These are phyloP conservation scores for Isotomurus palustris DNA, from an alignment of 2,888 invertebrate genomes.

Conservation along the genomic window DNA sequence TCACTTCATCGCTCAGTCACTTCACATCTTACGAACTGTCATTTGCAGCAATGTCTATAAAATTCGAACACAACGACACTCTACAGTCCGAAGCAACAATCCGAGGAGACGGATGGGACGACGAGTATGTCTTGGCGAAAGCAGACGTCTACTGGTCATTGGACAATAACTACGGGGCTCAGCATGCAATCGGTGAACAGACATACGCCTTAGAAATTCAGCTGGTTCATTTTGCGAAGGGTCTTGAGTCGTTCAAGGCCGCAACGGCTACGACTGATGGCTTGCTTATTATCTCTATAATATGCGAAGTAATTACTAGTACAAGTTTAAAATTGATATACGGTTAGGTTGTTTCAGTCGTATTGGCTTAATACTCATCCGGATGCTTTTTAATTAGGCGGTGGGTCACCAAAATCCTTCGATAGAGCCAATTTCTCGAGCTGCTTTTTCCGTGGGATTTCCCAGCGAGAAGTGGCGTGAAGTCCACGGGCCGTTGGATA, in stretches of 20 bases:
- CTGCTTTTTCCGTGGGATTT: slow-evolving; percentile 20
- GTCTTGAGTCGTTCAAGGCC: slow-evolving; percentile 4
- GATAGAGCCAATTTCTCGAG: slow-evolving; percentile 26
- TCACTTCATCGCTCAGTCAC: too few species aligned
- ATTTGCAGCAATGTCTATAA: slow-evolving; percentile 14
- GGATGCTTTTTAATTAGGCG: not conserved
- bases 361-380: too few species aligned
- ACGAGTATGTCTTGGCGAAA: slow-evolving; percentile 30
- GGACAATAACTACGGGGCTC: slow-evolving; percentile 16
- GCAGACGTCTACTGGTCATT: slow-evolving; percentile 22
- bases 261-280: slow-evolving; percentile 20
- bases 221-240: slow-evolving; percentile 30
- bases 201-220: slow-evolving; percentile 29
- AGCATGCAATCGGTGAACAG: slow-evolving; percentile 17
- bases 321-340: too few species aligned
- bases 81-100: slow-evolving; percentile 23
- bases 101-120: slow-evolving; percentile 28
- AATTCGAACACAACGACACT: slow-evolving; percentile 11
- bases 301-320: slow-evolving; percentile 32
- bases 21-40: not conserved
- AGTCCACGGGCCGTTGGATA: slow-evolving; percentile 34
- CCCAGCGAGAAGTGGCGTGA: slow-evolving; percentile 20
- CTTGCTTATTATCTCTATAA: slow-evolving; percentile 22
- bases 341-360: not conserved
- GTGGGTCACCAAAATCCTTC: slow-evolving; percentile 18